phyloP scores from a whole-genome alignment of 37 sponge, comb jelly and placozoan species.

The Diacarnus erythraeanus region DNA sequence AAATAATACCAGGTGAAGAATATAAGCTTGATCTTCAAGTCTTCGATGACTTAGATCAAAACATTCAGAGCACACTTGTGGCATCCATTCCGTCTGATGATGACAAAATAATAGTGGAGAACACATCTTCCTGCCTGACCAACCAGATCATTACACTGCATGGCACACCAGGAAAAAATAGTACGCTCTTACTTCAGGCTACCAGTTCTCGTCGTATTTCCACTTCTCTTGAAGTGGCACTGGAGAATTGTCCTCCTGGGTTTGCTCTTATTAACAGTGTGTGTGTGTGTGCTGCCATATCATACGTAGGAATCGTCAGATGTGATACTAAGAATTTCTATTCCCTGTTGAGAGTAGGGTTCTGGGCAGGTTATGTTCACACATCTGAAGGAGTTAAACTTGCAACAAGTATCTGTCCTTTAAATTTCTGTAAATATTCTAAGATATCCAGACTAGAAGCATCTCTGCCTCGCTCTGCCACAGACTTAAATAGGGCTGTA shows the following conservation, averaged over 20 bases:
- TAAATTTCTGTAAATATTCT: neutral
- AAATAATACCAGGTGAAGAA: constrained; percentile 11
- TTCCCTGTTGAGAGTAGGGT: too few relatives aligned
- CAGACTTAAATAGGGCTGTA: neutral
- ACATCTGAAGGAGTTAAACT: neutral
- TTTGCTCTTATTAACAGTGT: neutral
- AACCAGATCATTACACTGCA: too few relatives aligned
- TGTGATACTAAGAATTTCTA: too few relatives aligned
- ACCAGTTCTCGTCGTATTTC: too few relatives aligned
- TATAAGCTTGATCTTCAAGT: neutral
- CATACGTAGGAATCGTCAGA: neutral
- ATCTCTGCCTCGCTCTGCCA: neutral
- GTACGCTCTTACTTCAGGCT: too few relatives aligned
- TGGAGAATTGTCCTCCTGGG: constrained; percentile 50
- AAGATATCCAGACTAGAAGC: neutral
- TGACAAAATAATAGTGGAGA: too few relatives aligned
- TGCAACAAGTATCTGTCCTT: constrained; percentile 5
- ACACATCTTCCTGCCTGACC: too few relatives aligned
- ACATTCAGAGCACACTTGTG: neutral
- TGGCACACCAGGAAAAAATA: too few relatives aligned
- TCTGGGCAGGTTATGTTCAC: constrained; percentile 54
- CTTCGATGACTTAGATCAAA: neutral
- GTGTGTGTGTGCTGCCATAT: neutral
- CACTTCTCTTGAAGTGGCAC: too few relatives aligned
- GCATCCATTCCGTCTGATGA: too few relatives aligned